Conservation (phyloP, 2,888 invertebrate genomes). For the Mythimna vitellina region DNA sequence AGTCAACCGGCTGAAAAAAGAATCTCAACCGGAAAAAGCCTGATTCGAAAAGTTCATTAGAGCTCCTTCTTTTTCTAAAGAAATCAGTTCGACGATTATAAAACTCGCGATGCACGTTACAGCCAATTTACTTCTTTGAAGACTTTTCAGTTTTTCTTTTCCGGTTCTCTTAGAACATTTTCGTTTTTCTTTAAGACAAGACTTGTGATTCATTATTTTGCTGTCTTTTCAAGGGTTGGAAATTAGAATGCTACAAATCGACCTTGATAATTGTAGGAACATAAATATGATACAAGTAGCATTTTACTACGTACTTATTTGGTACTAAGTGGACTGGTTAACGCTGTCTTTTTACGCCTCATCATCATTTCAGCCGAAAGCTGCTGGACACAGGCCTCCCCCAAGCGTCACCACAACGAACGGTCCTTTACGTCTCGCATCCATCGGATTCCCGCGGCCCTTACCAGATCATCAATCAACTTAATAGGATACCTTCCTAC, state of each 20-base stretch:
- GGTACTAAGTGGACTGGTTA: too few relatives aligned
- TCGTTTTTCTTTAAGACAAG: slow-evolving; percentile 11
- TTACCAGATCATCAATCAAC: too few relatives aligned
- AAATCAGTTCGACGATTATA: slow-evolving; percentile 64
- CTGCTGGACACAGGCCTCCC: too few relatives aligned
- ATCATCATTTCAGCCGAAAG: too few relatives aligned
- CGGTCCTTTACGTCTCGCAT: too few relatives aligned
- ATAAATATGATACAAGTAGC: background rate
- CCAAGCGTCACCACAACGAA: too few relatives aligned
- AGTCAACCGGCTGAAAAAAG: slow-evolving; percentile 58
- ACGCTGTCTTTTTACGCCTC: too few relatives aligned
- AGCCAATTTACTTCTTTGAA: slow-evolving; percentile 61
- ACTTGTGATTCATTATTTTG: background rate
- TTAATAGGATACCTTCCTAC: too few relatives aligned
- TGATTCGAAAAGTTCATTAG: slow-evolving; percentile 73
- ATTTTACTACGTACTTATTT: too few relatives aligned
- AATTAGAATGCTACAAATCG: background rate
- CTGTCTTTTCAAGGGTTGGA: background rate
- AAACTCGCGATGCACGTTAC: slow-evolving; percentile 61
- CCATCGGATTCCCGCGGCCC: too few relatives aligned
- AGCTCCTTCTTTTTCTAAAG: slow-evolving; percentile 54
- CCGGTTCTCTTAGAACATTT: slow-evolving; percentile 21
- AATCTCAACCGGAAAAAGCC: slow-evolving; percentile 62
- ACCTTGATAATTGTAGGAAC: background rate
- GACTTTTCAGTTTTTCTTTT: slow-evolving; percentile 53